Evolutionary conservation across 1,140 invertebrate genomes (phyloP).

Genomic region (Apis mellifera): DNA sequence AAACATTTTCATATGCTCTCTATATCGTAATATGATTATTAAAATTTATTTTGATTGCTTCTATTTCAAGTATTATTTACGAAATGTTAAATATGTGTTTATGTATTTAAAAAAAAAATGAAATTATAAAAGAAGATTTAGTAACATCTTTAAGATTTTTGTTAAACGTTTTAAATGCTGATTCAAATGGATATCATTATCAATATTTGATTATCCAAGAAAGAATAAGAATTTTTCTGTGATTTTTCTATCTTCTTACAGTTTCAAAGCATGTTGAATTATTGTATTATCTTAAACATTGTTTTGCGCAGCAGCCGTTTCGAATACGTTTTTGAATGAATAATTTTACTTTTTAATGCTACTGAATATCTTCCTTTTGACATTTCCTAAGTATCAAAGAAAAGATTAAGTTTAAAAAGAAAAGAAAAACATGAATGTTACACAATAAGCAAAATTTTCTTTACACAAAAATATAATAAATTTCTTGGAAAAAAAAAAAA

Average conservation of each 20-base stretch:
- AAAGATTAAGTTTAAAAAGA: not conserved
- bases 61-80: conserved; percentile 39
- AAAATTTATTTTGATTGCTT: conserved; percentile 51
- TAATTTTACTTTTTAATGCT: conserved; percentile 16
- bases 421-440: not conserved
- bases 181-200: not conserved
- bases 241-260: conserved; percentile 59
- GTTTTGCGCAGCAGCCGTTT: conserved; percentile 53
- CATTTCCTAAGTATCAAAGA: not conserved
- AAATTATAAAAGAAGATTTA: conserved; percentile 28
- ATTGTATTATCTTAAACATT: conserved; percentile 43
- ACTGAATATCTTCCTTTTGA: conserved; percentile 23
- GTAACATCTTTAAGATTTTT: conserved; percentile 20
- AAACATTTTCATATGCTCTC: conserved; percentile 36
- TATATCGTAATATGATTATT: conserved; percentile 24
- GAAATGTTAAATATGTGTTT: conserved; percentile 45
- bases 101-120: conserved; percentile 25
- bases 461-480: conserved; percentile 17
- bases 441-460: conserved; percentile 15
- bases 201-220: not conserved
- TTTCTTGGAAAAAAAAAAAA: not conserved
- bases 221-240: conserved; percentile 58
- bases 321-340: not conserved
- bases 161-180: not conserved
- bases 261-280: conserved; percentile 54